Conservation (phyloP, 2,888 invertebrate species). For the Therioaphis trifolii region DNA sequence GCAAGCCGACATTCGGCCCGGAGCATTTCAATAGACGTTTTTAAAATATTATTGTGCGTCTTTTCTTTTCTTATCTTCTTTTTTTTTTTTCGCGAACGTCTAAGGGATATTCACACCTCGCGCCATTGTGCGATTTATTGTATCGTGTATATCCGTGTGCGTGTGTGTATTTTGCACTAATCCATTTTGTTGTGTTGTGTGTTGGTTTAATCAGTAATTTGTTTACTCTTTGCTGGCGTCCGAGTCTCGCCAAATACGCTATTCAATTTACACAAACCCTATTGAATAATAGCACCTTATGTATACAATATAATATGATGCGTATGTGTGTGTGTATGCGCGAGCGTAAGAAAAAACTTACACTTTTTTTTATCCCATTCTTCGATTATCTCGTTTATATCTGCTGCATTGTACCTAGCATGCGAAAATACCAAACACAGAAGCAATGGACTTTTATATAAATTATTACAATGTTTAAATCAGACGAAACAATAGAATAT, state of each 20-base stretch:
- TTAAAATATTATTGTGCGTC: background rate
- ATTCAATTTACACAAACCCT: background rate
- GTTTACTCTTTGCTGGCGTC: background rate
- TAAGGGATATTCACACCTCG: too few relatives aligned
- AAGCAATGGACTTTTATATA: background rate
- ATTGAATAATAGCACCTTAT: too few relatives aligned
- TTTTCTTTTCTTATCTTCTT: too few relatives aligned
- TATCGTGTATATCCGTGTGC: background rate
- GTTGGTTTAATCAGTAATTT: background rate
- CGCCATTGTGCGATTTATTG: too few relatives aligned
- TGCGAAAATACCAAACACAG: background rate
- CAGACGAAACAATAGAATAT: background rate
- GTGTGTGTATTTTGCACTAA: background rate
- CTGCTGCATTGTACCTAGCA: background rate
- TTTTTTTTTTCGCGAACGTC: background rate
- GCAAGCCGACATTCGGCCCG: constrained; percentile 22
- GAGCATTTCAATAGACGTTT: constrained; percentile 25
- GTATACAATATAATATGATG: background rate
- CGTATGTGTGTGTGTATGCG: background rate
- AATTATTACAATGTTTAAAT: background rate
- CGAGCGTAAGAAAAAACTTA: too few relatives aligned
- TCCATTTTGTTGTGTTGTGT: too few relatives aligned
- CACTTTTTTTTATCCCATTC: background rate
- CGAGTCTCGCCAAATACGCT: background rate
- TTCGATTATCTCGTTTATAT: background rate